Percentiles rank a stretch among this genome's conserved stretches.
Evolutionary conservation across 2,113 vertebrate species (phyloP).

Genomic region (Hylia prasina): DNA sequence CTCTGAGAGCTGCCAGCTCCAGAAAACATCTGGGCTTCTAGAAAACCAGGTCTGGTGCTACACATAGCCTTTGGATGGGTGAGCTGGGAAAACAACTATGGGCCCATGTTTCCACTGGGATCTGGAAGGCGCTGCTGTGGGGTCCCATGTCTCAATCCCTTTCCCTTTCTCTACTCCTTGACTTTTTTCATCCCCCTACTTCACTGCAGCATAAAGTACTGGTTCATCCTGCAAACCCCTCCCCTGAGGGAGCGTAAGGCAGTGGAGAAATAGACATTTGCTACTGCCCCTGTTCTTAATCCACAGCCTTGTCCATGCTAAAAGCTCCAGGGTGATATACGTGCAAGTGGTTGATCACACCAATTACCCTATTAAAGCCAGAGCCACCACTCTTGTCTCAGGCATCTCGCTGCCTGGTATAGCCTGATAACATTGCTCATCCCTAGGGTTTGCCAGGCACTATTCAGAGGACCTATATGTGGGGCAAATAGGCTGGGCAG

Average conservation of each 20-base stretch:
- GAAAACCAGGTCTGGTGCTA: background rate
- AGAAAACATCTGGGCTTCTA: background rate
- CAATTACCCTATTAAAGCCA: background rate
- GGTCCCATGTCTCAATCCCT: fast-evolving
- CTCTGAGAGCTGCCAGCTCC: background rate
- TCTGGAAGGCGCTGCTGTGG: background rate
- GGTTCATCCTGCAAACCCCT: background rate
- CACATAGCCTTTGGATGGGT: background rate
- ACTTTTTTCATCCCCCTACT: background rate
- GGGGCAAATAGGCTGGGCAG: background rate
- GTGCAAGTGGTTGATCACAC: fast-evolving
- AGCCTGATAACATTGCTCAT: fast-evolving
- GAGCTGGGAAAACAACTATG: background rate
- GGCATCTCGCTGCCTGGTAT: fast-evolving
- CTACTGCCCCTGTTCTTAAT: background rate
- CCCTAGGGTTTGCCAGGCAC: background rate
- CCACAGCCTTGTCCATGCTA: background rate
- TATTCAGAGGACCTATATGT: background rate
- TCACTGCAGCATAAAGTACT: background rate
- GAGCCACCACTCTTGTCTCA: background rate
- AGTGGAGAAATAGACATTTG: background rate
- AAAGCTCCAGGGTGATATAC: background rate
- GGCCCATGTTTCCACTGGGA: fast-evolving
- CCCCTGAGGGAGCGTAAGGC: background rate
- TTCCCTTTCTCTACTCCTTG: background rate